Percentiles rank a stretch among this genome's conserved stretches.
phyloP scores from a whole-genome alignment of 2,113 vertebrate species.

The Ailuropoda melanoleuca region DNA sequence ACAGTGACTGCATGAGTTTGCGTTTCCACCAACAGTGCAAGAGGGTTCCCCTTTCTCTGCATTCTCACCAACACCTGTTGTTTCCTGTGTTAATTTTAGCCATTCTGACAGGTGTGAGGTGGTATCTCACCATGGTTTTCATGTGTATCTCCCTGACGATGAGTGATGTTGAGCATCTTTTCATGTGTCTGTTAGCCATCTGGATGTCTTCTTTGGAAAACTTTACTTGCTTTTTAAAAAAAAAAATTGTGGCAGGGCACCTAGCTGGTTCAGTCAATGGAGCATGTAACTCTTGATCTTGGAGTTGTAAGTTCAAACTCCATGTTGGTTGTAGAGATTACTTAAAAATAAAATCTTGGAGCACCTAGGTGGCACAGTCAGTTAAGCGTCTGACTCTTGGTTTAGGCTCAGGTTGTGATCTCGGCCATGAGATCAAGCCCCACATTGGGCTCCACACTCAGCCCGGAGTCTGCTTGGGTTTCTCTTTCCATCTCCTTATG shows the following conservation, averaged over 20 bases:
- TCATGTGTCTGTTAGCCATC: background rate
- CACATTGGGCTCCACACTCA: background rate
- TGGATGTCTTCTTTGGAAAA: background rate
- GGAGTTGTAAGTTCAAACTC: background rate
- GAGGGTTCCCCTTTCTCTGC: background rate
- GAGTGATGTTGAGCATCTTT: background rate
- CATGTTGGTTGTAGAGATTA: background rate
- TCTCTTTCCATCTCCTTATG: background rate
- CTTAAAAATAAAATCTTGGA: background rate
- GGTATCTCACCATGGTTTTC: background rate
- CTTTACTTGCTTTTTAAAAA: background rate
- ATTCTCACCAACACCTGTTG: background rate
- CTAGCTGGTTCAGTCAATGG: background rate
- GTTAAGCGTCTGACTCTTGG: background rate
- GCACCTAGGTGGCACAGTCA: background rate
- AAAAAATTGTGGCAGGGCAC: background rate
- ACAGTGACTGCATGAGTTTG: background rate
- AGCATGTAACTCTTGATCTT: background rate
- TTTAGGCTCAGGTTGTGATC: background rate
- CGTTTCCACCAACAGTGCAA: background rate
- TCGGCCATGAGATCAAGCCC: background rate
- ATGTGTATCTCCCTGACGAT: background rate
- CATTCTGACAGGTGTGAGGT: background rate
- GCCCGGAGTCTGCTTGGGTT: background rate
- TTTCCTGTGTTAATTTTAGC: background rate